Evolutionary conservation across 2,113 vertebrate genomes (phyloP).

Genomic region (Tenrec ecaudatus): DNA sequence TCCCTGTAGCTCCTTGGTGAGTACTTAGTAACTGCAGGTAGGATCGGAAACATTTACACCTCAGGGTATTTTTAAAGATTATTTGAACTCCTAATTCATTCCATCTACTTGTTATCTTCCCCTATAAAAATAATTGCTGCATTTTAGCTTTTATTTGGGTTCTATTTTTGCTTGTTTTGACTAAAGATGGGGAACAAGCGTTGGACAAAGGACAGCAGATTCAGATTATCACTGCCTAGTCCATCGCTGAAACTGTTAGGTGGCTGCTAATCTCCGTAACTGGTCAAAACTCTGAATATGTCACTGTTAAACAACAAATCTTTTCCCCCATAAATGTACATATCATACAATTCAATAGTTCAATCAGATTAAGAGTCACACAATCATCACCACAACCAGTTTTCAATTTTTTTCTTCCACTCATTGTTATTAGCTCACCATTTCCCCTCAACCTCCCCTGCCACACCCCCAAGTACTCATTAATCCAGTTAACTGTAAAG

Average conservation of each 20-base stretch:
- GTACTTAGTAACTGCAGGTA: constrained; percentile 37
- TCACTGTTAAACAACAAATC: not conserved
- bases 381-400: no score
- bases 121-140: not conserved
- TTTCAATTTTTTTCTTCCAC: no score
- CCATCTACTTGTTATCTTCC: constrained; percentile 16
- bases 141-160: constrained; percentile 35
- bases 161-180: constrained; percentile 47
- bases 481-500: no score
- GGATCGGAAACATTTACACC: constrained; percentile 52
- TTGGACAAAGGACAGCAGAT: constrained; percentile 16
- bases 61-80: constrained; percentile 13
- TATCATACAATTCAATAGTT: no score
- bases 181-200: not conserved
- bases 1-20: not conserved
- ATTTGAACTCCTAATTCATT: constrained; percentile 26
- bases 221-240: not conserved
- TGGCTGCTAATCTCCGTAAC: constrained; percentile 10
- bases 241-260: not conserved
- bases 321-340: no score
- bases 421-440: no score
- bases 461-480: no score
- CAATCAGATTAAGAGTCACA: no score
- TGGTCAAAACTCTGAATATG: constrained; percentile 37
- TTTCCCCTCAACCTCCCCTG: no score